Percentiles rank a stretch among this genome's conserved stretches.
Conservation (phyloP, 2,113 vertebrate genomes). For the Bos javanicus region DNA sequence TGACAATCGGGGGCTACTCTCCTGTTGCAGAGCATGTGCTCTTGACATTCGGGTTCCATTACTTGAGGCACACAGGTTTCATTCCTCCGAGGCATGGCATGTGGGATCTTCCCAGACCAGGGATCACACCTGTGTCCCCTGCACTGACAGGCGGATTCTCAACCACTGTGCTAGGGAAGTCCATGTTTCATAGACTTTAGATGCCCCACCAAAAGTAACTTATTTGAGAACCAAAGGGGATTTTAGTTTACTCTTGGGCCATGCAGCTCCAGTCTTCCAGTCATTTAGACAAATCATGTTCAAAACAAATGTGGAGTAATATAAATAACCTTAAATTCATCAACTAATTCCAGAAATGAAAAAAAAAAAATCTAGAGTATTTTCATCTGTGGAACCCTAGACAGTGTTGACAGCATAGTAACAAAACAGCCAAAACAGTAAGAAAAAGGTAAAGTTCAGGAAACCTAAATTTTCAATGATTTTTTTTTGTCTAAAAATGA, state of each 20-base stretch:
- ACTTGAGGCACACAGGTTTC: neutral
- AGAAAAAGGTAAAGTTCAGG: neutral
- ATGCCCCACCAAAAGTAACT: neutral
- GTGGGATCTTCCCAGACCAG: neutral
- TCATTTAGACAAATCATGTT: neutral
- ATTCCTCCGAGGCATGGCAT: neutral
- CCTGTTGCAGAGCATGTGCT: neutral
- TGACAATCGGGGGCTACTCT: neutral
- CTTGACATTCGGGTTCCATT: neutral
- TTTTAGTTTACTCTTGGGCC: neutral
- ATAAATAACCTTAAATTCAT: neutral
- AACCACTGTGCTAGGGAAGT: no score
- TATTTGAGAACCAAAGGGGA: neutral
- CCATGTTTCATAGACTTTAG: neutral
- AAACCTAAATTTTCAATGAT: neutral
- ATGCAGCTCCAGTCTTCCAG: neutral
- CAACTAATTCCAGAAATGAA: neutral
- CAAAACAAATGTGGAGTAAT: neutral
- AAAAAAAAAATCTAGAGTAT: neutral
- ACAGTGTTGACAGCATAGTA: neutral
- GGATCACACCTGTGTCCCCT: neutral
- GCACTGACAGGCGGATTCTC: neutral
- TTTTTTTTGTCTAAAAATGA: neutral
- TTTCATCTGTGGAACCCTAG: neutral
- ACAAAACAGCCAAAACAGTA: neutral